Base-by-base conservation (phyloP, 1,140 invertebrate genomes). In the Macrostomum lignano region DNA sequence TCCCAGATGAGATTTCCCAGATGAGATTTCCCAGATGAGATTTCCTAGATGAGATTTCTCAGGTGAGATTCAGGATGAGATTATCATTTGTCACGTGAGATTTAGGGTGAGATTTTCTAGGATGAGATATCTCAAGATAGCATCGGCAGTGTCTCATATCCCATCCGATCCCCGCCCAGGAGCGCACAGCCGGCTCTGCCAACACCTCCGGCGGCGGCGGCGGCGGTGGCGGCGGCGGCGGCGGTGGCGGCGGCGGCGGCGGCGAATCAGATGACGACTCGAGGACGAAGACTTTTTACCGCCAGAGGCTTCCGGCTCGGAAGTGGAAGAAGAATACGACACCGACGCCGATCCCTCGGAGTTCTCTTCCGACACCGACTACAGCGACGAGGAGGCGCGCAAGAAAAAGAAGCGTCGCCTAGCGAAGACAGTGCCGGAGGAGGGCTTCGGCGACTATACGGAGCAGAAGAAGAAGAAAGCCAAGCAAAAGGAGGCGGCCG, bases 141-240 rank as follows among this genome's bases (percentile, higher is more conserved):
- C 35, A 74, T 74, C 44, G 72, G 70, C 15, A 67, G 65, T 22
- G 63, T 37, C 19, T 40, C 39, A 21, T 44, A 41, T n/a, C n/a
- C n/a, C n/a, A n/a, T n/a, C n/a, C n/a, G n/a, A n/a, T n/a, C n/a
- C n/a, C n/a, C n/a, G n/a, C n/a, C n/a, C n/a, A n/a, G n/a, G n/a
- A n/a, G n/a, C n/a, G n/a, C n/a, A n/a, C n/a, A n/a, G n/a, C n/a
- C n/a, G n/a, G n/a, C n/a, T n/a, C n/a, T n/a, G n/a, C n/a, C n/a
- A n/a, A n/a, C n/a, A n/a, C n/a, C n/a, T n/a, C n/a, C n/a, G n/a
- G n/a, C n/a, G n/a, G n/a, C n/a, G n/a, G n/a, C n/a, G n/a, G n/a
- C n/a, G n/a, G n/a, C 19, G 39, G 36, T 2, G 42, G 43, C 33
- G 44, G 42, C 35, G 45, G 50, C 21, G 49, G 57, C 9, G 51